A percentile compares a stretch with the other conserved stretches of the same genome.
phyloP scores from a whole-genome alignment of 1,140 invertebrate species.

The Tetramorium alpestre region DNA sequence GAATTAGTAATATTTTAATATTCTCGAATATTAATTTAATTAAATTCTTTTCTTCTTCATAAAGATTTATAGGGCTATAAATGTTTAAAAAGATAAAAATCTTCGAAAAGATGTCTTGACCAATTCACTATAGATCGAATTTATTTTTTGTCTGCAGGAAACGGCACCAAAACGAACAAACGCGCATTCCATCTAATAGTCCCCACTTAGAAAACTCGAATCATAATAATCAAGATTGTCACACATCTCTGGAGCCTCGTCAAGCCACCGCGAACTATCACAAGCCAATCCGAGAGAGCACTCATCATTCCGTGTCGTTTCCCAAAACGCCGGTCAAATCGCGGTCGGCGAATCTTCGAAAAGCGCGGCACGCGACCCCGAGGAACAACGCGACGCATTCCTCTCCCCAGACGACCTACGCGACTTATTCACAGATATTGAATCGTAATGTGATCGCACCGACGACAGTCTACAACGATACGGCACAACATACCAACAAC shows the following conservation, averaged over 20 bases:
- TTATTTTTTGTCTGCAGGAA: constrained; percentile 72
- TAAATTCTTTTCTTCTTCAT: background rate
- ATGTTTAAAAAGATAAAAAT: background rate
- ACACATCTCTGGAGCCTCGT: constrained; percentile 64
- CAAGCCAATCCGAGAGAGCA: constrained; percentile 79
- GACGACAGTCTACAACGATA: constrained; percentile 51
- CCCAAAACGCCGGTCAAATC: constrained; percentile 78
- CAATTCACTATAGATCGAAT: background rate
- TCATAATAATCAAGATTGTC: constrained; percentile 72
- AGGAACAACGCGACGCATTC: constrained; percentile 64
- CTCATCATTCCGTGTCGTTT: constrained; percentile 72
- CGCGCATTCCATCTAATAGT: constrained; percentile 77
- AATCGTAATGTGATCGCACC: constrained; percentile 64
- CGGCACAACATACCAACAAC: background rate
- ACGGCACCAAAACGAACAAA: constrained; percentile 81
- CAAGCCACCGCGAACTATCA: constrained; percentile 70
- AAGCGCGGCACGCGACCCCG: constrained; percentile 68
- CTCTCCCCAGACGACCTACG: constrained; percentile 69
- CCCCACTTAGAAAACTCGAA: constrained; percentile 76
- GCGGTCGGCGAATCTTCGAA: constrained; percentile 71
- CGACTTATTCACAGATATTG: constrained; percentile 72
- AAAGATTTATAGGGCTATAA: background rate
- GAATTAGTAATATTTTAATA: background rate
- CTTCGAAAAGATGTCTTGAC: background rate
- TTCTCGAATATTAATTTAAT: background rate